Evolutionary conservation across 2,888 invertebrate species (phyloP).

Genomic region (Dynastes hyllus): DNA sequence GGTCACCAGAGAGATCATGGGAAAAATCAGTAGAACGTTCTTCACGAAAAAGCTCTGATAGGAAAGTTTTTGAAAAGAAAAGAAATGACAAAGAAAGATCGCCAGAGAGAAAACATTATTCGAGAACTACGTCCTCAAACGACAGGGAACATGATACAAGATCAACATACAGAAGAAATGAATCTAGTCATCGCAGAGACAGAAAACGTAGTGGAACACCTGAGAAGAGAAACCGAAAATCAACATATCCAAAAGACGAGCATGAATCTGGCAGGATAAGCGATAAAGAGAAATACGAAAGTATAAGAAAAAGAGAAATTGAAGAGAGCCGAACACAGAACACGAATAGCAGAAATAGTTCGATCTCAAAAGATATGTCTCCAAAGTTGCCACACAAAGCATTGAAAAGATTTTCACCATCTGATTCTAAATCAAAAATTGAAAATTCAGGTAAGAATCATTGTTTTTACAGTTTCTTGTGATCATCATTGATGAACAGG

Average conservation of each 20-base stretch:
- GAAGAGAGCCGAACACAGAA: conserved; percentile 11
- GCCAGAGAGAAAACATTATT: conserved; percentile 58
- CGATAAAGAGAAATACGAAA: conserved; percentile 20
- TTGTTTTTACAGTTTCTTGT: neutral
- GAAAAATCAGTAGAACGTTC: conserved; percentile 38
- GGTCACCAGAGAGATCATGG: conserved; percentile 45
- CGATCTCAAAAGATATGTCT: conserved; percentile 13
- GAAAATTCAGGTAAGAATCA: conserved; percentile 11
- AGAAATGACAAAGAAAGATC: conserved; percentile 23
- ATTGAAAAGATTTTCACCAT: conserved; percentile 4
- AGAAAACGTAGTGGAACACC: conserved; percentile 11
- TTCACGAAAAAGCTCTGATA: conserved; percentile 24
- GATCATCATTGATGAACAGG: neutral
- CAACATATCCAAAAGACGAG: conserved; percentile 20
- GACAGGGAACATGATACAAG: neutral
- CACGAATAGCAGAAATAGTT: conserved; percentile 1
- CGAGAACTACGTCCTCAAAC: conserved; percentile 8
- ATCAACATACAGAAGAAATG: conserved; percentile 44
- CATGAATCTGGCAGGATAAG: neutral
- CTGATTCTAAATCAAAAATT: conserved; percentile 1
- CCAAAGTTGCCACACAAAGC: neutral
- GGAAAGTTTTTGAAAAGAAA: conserved; percentile 22
- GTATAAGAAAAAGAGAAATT: conserved; percentile 10
- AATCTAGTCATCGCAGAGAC: conserved; percentile 1
- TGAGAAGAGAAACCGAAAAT: conserved; percentile 40